Conservation (phyloP, 2,888 invertebrate genomes). For the Aleiodes testaceus region DNA sequence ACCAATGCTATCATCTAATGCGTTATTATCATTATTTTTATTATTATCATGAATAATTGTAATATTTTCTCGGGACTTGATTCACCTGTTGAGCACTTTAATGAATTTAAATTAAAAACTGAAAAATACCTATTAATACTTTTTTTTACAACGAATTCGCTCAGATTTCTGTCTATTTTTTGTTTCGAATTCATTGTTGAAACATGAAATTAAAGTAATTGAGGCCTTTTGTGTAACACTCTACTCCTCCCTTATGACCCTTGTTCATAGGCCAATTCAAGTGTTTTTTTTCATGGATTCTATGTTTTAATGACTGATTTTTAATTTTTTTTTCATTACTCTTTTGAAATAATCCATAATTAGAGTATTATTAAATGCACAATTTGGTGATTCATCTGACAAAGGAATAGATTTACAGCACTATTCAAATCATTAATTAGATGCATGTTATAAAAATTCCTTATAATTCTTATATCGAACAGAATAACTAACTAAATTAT, state of each 20-base stretch:
- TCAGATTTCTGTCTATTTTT: not conserved
- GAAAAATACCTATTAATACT: constrained; percentile 16
- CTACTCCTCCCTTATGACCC: not conserved
- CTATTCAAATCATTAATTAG: not conserved
- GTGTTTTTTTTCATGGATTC: not conserved
- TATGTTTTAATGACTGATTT: not conserved
- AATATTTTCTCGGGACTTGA: not conserved
- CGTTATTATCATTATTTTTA: constrained; percentile 19
- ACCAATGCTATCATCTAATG: not conserved
- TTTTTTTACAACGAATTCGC: not conserved
- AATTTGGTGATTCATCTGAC: not conserved
- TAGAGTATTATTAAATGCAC: constrained; percentile 18
- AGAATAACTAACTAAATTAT: not conserved
- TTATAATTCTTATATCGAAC: too few relatives aligned
- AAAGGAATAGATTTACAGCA: not conserved
- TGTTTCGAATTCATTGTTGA: constrained; percentile 25
- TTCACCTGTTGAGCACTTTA: constrained; percentile 5
- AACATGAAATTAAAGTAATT: constrained; percentile 11
- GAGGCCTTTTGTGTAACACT: constrained; percentile 5
- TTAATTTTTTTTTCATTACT: not conserved
- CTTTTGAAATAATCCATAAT: not conserved
- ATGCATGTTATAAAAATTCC: not conserved
- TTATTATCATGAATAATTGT: not conserved
- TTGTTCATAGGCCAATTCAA: constrained; percentile 9
- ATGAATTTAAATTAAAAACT: not conserved